These are phyloP conservation scores for Schrankia costaestrigalis DNA, from an alignment of 2,888 invertebrate genomes.

Conservation along the genomic window DNA sequence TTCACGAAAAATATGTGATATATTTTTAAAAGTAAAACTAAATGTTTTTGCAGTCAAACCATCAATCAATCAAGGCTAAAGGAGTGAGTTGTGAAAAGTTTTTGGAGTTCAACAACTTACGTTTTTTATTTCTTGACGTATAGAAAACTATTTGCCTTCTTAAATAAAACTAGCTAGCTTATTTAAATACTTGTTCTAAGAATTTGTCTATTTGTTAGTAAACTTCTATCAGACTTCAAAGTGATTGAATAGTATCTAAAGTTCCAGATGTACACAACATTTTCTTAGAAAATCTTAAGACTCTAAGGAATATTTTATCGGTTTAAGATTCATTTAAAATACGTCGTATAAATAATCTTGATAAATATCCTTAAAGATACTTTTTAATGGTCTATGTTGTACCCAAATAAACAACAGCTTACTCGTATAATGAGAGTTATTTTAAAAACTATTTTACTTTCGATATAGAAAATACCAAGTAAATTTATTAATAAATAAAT, in stretches of 20 bases:
- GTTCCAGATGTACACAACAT: slow-evolving; percentile 5
- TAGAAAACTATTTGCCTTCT: slow-evolving; percentile 15
- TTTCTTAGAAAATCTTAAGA: too few species aligned
- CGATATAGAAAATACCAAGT: too few species aligned
- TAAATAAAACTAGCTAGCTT: slow-evolving; percentile 10
- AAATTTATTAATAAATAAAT: too few species aligned
- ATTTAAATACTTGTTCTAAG: slow-evolving; percentile 15
- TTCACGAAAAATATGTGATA: too few species aligned
- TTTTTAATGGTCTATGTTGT: too few species aligned
- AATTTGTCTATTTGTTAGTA: slow-evolving; percentile 7
- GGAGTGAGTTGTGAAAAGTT: slow-evolving; percentile 16
- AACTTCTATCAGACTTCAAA: slow-evolving; percentile 16
- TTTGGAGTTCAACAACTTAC: slow-evolving; percentile 21
- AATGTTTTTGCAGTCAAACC: slow-evolving; percentile 5
- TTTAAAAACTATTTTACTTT: too few species aligned
- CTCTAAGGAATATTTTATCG: too few species aligned
- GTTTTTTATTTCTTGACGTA: slow-evolving; percentile 14
- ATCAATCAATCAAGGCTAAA: slow-evolving; percentile 21
- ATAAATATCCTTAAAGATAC: too few species aligned
- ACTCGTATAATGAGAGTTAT: too few species aligned
- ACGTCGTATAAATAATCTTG: too few species aligned
- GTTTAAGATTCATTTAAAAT: too few species aligned
- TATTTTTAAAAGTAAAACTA: slow-evolving; percentile 11
- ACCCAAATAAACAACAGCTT: too few species aligned
- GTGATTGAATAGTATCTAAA: slow-evolving; percentile 17